Evolutionary conservation across 2,113 vertebrate species (phyloP).

Genomic region (Prietella phreatophila): DNA sequence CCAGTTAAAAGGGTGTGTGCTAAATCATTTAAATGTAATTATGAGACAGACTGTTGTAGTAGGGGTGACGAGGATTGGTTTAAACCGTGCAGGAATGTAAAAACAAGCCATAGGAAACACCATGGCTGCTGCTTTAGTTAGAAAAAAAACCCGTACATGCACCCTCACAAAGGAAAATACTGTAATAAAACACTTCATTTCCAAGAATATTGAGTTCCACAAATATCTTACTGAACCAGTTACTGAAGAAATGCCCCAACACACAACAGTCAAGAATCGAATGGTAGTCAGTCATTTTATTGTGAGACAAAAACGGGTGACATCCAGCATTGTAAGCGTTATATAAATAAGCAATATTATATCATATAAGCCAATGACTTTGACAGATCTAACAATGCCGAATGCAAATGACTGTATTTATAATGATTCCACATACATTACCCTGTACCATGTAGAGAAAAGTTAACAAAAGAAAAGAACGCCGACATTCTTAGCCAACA

Average conservation of each 20-base stretch:
- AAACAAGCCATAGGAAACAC: slow-evolving; percentile 73
- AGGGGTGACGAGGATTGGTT: too few relatives aligned
- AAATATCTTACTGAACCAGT: slow-evolving; percentile 70
- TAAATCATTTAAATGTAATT: too few relatives aligned
- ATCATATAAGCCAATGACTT: neutral
- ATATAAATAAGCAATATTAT: neutral
- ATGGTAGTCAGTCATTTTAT: slow-evolving; percentile 41
- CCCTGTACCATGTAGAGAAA: neutral
- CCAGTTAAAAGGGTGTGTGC: too few relatives aligned
- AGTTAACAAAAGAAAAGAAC: neutral
- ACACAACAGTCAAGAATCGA: slow-evolving; percentile 36
- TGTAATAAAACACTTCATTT: slow-evolving; percentile 66
- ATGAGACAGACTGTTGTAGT: too few relatives aligned
- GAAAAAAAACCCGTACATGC: slow-evolving; percentile 72
- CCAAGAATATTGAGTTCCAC: slow-evolving; percentile 75
- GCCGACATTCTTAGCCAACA: neutral
- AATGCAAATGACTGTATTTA: neutral
- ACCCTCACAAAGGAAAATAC: slow-evolving; percentile 63
- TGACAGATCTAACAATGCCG: neutral
- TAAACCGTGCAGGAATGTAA: slow-evolving; percentile 68
- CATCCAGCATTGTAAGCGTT: slow-evolving; percentile 59
- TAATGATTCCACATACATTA: neutral
- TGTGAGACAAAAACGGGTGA: slow-evolving; percentile 47
- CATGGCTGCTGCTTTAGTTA: slow-evolving; percentile 71
- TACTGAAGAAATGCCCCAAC: slow-evolving; percentile 48